Base-by-base conservation (phyloP, 2,888 invertebrate genomes). In the Charanyca ferruginea region DNA sequence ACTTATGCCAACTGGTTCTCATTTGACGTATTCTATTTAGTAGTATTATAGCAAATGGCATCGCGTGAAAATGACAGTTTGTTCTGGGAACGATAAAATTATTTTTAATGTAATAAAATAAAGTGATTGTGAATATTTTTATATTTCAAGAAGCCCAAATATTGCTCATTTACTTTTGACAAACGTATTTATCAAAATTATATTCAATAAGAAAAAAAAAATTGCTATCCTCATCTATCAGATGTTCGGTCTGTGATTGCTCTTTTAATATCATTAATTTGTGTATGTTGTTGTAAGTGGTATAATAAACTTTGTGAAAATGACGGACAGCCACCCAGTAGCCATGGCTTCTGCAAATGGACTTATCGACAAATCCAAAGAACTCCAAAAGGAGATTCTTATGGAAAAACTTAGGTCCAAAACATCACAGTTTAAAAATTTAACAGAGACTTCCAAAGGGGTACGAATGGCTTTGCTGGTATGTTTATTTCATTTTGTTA, bases 371-470 rank as follows among this genome's bases (percentile, higher is more conserved):
- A 95, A 95, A 85, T 94, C 94, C 38, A 94, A 94, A 74, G 95
- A 95, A 79, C 92, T 95, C 58, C 98, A 98, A 90, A 97, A 98
- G 94, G 98, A 98, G 91, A 96, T 98, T 69, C 95, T 99, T 72
- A 99, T 99, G 98, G 99, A 99, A 90, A 98, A 98, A 88, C 94
- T 99, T 59, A 97, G 98, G 66, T 97, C 98, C 48, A 98, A 98
- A 94, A 96, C 97, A 73, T 96, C 97, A 58, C 98, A 98, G 80
- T 97, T 97, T 83, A 98, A 98, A 93, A 97, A 97, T 73, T 97
- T 99, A 89, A 96, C 96, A 66, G 99, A 99, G 90, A 98, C 98
- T 76, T 98, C 98, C 22, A 99, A 99, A 94, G 97, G 97, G 82
- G 97, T 98, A 80, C 96, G 98, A 82, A 98, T 98, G 97, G 97